Evolutionary conservation across 2,888 invertebrate species (phyloP).

Genomic region (Asteroscopus sphinx): DNA sequence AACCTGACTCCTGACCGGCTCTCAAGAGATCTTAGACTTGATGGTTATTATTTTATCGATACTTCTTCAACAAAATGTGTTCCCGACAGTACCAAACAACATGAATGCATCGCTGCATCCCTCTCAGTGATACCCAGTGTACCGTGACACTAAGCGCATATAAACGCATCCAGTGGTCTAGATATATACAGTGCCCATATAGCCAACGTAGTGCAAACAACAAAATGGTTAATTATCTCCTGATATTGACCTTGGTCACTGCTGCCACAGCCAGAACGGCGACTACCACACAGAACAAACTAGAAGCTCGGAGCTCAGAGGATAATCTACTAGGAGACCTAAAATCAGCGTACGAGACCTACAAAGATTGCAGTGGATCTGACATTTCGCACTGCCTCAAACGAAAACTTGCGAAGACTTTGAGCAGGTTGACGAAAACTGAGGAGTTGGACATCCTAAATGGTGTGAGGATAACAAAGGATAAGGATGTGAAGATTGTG

Average conservation of each 20-base stretch:
- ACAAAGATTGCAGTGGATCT: constrained; percentile 94
- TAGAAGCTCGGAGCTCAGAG: constrained; percentile 82
- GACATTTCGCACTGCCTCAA: constrained; percentile 94
- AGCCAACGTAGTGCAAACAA: constrained; percentile 80
- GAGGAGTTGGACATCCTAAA: constrained; percentile 92
- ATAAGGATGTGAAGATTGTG: constrained; percentile 86
- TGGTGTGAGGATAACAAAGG: constrained; percentile 94
- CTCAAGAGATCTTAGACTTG: background rate
- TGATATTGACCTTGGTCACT: constrained; percentile 88
- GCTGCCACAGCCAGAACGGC: constrained; percentile 88
- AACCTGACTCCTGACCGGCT: background rate
- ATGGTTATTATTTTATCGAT: constrained; percentile 1
- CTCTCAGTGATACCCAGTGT: constrained; percentile 82
- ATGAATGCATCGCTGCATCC: constrained; percentile 87
- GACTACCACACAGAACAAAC: constrained; percentile 82
- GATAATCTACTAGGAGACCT: constrained; percentile 91
- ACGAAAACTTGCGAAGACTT: constrained; percentile 93
- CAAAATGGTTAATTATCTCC: constrained; percentile 90
- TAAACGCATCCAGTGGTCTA: constrained; percentile 84
- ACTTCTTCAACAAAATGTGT: constrained; percentile 52
- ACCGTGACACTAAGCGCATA: constrained; percentile 88
- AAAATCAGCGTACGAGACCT: constrained; percentile 93
- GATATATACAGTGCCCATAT: constrained; percentile 84
- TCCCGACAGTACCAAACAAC: constrained; percentile 69
- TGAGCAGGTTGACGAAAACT: constrained; percentile 93